Percentiles rank a stretch among this genome's conserved stretches.
Evolutionary conservation across 2,888 invertebrate genomes (phyloP).

Genomic region (Creontiades dilutus): DNA sequence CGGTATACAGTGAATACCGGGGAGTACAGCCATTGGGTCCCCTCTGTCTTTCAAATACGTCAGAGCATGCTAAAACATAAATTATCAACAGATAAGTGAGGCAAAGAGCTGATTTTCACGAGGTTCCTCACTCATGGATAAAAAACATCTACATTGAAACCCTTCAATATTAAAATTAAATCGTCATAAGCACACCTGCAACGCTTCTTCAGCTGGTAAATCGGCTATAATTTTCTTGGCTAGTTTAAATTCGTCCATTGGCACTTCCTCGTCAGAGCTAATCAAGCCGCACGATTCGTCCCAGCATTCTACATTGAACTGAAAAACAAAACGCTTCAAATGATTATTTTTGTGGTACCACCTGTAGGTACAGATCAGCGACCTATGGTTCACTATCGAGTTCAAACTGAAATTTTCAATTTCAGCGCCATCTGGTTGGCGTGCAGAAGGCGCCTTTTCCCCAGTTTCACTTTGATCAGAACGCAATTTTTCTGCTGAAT

Average conservation of each 20-base stretch:
- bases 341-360: background rate
- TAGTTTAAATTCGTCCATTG: constrained; percentile 73
- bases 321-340: constrained; percentile 26
- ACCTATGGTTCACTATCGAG: too few relatives aligned
- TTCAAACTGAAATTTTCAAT: too few relatives aligned
- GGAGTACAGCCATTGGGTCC: constrained; percentile 75
- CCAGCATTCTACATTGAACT: constrained; percentile 72
- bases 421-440: too few relatives aligned
- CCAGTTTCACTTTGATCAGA: too few relatives aligned
- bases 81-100: too few relatives aligned
- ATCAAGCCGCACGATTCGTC: constrained; percentile 71
- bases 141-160: too few relatives aligned
- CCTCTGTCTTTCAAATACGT: constrained; percentile 73
- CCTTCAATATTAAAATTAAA: background rate
- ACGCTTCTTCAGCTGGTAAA: constrained; percentile 64
- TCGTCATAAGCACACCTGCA: constrained; percentile 46
- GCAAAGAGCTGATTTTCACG: too few relatives aligned
- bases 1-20: constrained; percentile 73
- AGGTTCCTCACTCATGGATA: too few relatives aligned
- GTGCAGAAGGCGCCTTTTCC: too few relatives aligned
- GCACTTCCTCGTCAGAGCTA: constrained; percentile 67
- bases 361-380: too few relatives aligned
- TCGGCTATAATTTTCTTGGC: constrained; percentile 71
- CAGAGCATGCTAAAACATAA: constrained; percentile 68
- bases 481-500: too few relatives aligned